Conservation (phyloP, 2,888 invertebrate genomes). For the Psylliodes chrysocephalus region DNA sequence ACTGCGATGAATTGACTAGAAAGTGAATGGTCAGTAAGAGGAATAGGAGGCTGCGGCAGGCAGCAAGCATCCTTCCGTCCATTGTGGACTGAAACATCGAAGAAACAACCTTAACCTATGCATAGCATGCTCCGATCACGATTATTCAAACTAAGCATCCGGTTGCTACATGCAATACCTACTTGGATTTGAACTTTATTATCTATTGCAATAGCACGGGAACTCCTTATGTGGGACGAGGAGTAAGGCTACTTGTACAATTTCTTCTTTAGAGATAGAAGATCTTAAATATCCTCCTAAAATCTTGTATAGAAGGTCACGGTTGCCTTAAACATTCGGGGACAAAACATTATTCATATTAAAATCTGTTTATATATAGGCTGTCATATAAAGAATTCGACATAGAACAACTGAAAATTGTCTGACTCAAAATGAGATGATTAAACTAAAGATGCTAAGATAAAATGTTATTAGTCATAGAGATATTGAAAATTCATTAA, state of each 20-base stretch:
- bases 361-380: too few relatives aligned
- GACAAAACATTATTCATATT: too few relatives aligned
- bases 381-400: too few relatives aligned
- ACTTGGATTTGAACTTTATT: slow-evolving; percentile 50
- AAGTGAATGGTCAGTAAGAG: slow-evolving; percentile 46
- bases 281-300: too few relatives aligned
- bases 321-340: too few relatives aligned
- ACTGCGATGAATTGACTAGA: slow-evolving; percentile 34
- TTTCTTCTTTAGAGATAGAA: too few relatives aligned
- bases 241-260: slow-evolving; percentile 5
- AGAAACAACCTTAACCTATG: slow-evolving; percentile 55
- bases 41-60: slow-evolving; percentile 33
- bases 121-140: slow-evolving; percentile 50
- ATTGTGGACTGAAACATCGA: slow-evolving; percentile 48
- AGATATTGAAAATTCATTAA: too few relatives aligned
- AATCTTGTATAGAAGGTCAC: too few relatives aligned
- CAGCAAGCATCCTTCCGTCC: slow-evolving; percentile 54
- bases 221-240: slow-evolving; percentile 46
- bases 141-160: slow-evolving; percentile 53
- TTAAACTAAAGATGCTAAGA: too few relatives aligned
- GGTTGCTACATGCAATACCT: slow-evolving; percentile 51
- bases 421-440: too few relatives aligned
- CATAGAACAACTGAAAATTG: too few relatives aligned
- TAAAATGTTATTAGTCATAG: too few relatives aligned
- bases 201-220: slow-evolving; percentile 42